Evolutionary conservation across 2,797 vertebrate species (phyloP).

Genomic region (Acanthurus tractus): DNA sequence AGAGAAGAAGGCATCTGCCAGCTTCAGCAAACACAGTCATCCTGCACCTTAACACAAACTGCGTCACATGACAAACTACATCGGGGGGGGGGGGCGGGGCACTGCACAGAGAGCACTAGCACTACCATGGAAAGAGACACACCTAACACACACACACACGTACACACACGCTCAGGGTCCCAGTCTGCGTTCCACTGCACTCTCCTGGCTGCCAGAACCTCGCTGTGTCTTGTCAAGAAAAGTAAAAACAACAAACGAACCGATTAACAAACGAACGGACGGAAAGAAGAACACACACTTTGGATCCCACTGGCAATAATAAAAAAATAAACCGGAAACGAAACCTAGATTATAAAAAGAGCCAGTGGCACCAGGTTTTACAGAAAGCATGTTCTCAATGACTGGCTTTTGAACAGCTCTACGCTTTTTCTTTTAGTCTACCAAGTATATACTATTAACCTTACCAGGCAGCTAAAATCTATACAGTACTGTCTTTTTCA

Average conservation of each 20-base stretch:
- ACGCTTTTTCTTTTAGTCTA: constrained; percentile 87
- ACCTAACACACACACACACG: constrained; percentile 63
- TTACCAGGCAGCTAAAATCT: constrained; percentile 90
- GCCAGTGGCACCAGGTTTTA: constrained; percentile 79
- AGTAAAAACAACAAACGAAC: constrained; percentile 53
- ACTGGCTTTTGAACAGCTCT: constrained; percentile 88
- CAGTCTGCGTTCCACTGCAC: constrained; percentile 86
- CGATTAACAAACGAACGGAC: constrained; percentile 74
- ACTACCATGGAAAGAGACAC: constrained; percentile 78
- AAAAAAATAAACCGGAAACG: constrained; percentile 77
- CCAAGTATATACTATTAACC: constrained; percentile 88
- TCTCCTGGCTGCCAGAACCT: constrained; percentile 89
- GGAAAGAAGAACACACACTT: constrained; percentile 78
- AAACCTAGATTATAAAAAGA: constrained; percentile 83
- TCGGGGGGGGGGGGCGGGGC: constrained; percentile 63
- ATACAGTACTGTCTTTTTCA: constrained; percentile 90
- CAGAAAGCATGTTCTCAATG: constrained; percentile 85
- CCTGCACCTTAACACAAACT: constrained; percentile 73
- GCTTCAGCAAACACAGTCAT: constrained; percentile 73
- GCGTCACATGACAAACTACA: constrained; percentile 79
- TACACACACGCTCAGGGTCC: constrained; percentile 75
- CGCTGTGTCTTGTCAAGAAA: constrained; percentile 81
- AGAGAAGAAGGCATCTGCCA: constrained; percentile 67
- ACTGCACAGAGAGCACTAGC: constrained; percentile 82
- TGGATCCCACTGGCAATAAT: constrained; percentile 81